Evolutionary conservation across 2,888 invertebrate species (phyloP).

Genomic region (Amphipoea lucens): DNA sequence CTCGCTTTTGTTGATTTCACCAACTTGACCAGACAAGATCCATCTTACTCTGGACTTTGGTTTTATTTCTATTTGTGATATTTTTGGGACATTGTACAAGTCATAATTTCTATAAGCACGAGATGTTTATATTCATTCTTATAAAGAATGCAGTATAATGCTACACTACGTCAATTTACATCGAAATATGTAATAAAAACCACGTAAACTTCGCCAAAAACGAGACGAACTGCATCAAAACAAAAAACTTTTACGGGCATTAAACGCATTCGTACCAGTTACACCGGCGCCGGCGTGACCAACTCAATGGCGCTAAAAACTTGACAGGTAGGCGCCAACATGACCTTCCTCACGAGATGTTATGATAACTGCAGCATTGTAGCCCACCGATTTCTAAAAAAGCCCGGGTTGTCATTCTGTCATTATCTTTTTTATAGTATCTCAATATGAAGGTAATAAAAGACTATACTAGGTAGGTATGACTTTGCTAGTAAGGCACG

Average conservation of each 20-base stretch:
- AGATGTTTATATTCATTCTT: background rate
- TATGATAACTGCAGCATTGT: too few relatives aligned
- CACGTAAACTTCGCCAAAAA: background rate
- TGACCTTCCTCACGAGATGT: too few relatives aligned
- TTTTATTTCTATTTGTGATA: too few relatives aligned
- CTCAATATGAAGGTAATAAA: background rate
- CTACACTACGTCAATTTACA: background rate
- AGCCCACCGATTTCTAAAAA: too few relatives aligned
- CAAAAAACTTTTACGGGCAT: background rate
- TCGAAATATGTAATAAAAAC: background rate
- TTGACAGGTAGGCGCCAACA: too few relatives aligned
- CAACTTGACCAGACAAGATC: too few relatives aligned
- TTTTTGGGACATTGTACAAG: too few relatives aligned
- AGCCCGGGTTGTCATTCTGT: too few relatives aligned
- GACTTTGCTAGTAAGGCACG: background rate
- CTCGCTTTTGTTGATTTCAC: too few relatives aligned
- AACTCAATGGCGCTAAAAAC: too few relatives aligned
- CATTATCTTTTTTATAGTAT: background rate
- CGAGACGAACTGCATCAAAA: background rate
- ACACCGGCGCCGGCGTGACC: too few relatives aligned
- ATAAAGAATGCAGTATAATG: background rate
- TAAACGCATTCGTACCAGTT: background rate
- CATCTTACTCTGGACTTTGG: too few relatives aligned
- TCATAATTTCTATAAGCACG: background rate
- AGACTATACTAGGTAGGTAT: background rate